Evolutionary conservation across 2,888 invertebrate genomes (phyloP).

Genomic region (Abrostola tripartita): DNA sequence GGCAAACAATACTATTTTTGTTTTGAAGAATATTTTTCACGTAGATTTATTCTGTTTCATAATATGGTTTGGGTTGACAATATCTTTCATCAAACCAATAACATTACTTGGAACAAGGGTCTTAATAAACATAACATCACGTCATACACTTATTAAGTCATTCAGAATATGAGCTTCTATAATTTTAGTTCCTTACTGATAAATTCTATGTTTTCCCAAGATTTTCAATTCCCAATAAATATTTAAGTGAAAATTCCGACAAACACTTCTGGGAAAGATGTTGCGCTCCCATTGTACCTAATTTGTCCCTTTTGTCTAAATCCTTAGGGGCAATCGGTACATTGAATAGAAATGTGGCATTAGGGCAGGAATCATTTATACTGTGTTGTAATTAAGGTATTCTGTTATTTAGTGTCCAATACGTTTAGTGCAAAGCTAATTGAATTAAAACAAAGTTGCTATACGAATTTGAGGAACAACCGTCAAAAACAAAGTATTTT

Average conservation of each 20-base stretch:
- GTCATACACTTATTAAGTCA: too few relatives aligned
- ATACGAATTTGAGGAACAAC: not conserved
- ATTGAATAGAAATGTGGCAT: conserved; percentile 53
- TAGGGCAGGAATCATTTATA: conserved; percentile 30
- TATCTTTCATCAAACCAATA: too few relatives aligned
- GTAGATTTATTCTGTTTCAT: not conserved
- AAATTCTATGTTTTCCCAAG: conserved; percentile 4
- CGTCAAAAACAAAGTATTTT: too few relatives aligned
- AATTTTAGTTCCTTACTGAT: too few relatives aligned
- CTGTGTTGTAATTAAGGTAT: conserved; percentile 39
- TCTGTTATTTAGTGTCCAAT: conserved; percentile 46
- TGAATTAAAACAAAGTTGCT: conserved; percentile 14
- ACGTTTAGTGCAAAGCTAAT: conserved; percentile 41
- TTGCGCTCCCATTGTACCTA: conserved; percentile 29
- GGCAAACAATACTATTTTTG: conserved; percentile 10
- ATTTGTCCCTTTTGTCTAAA: conserved; percentile 45
- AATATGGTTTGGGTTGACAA: not conserved
- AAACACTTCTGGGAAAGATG: conserved; percentile 19
- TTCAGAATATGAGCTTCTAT: too few relatives aligned
- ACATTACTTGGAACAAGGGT: too few relatives aligned
- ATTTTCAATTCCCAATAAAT: conserved; percentile 26
- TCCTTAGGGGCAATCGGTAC: conserved; percentile 39
- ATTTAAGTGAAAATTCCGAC: conserved; percentile 7
- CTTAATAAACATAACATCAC: too few relatives aligned
- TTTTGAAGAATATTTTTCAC: too few relatives aligned